These are phyloP conservation scores for Tenualosa thibaudeaui DNA, from an alignment of 2,797 vertebrate genomes.

Conservation along the genomic window DNA sequence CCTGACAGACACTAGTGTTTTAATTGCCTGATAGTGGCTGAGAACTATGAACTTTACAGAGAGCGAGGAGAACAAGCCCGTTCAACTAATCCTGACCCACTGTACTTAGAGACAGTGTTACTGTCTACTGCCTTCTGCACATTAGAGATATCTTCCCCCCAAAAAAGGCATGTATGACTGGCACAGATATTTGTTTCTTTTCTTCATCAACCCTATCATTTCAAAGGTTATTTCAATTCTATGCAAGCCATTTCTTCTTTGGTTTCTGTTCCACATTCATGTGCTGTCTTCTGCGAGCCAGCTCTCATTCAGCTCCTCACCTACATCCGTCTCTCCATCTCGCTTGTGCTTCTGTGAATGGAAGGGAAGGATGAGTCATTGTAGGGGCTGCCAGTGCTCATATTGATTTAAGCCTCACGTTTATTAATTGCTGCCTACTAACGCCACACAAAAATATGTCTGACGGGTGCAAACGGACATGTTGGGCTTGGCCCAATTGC, in stretches of 20 bases:
- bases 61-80: neutral
- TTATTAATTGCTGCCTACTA: neutral
- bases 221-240: constrained; percentile 18
- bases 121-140: neutral
- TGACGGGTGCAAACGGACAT: neutral
- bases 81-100: neutral
- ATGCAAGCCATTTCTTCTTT: neutral
- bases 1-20: neutral
- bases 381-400: neutral
- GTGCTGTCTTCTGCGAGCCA: neutral
- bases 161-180: neutral
- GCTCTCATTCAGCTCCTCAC: constrained; percentile 1
- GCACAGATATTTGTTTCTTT: neutral
- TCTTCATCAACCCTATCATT: neutral
- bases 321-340: neutral
- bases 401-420: neutral
- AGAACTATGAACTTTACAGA: neutral
- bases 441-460: neutral
- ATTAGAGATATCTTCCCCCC: neutral
- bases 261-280: neutral
- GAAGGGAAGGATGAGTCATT: neutral
- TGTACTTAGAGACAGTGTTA: neutral
- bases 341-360: neutral
- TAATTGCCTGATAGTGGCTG: neutral
- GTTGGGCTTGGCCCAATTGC: neutral